Base-by-base conservation (phyloP, 1,140 invertebrate species). In the Drosophila murphyi region DNA sequence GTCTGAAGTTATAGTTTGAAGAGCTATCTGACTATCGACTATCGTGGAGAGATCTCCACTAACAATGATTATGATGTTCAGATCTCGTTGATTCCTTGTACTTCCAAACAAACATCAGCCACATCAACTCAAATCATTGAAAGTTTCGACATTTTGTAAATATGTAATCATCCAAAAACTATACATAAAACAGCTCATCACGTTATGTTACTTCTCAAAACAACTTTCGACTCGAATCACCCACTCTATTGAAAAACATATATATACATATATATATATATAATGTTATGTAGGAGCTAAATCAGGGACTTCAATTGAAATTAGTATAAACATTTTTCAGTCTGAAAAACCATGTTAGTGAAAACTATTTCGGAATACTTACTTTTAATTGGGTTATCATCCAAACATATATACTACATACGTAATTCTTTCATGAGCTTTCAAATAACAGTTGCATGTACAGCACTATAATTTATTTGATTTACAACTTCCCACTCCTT, bases 401-500 rank as follows among this genome's bases (percentile, higher is more conserved):
- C 31, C 78, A 76, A 57, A 51, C 50, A 39, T 32, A 72, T 45
- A 57, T 7, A 51, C 56, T 62, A 59, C 34, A 57, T 29, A 51
- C 56, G 70, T 80, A 79, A 64, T 69, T 59, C 51, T 74, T 74
- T 79, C 69, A 76, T 83, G 62, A 77, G 77, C 82, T 82, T 76
- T 37, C 52, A 75, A 62, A 62, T 70, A 74, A 63, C 82, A 81
- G 62, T 77, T 86, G 82, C 82, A 86, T 86, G 82, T 86, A 85
- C 82, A 86, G 82, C 82, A 85, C 82, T 54, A 77, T 74, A 68
- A 77, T 82, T 83, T 83, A 60, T 72, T 71, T 82, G 35, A 59
- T 74, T 81, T 65, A 60, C 60, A 61, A 67, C 37, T n/a, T 5
- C 60, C 48, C 6, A 12, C 5, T 32, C 35, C 7, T 28, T 10